phyloP scores from a whole-genome alignment of 2,113 vertebrate genomes.

The Engraulis encrasicolus region DNA sequence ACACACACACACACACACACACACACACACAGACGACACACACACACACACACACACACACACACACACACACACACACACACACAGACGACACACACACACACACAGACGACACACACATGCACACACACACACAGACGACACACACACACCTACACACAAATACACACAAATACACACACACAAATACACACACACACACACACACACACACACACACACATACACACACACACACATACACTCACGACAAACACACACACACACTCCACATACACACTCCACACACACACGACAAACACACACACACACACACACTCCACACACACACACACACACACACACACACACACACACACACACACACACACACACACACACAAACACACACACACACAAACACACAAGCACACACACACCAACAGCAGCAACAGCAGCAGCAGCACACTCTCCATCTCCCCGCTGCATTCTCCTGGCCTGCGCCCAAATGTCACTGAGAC shows the following conservation, averaged over 20 bases:
- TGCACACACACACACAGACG: neutral
- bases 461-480: slow-evolving; percentile 44
- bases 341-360: slow-evolving; percentile 1
- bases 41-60: no score
- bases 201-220: slow-evolving; percentile 22
- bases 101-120: slow-evolving; percentile 28
- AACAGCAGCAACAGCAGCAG: slow-evolving; percentile 6
- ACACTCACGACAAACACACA: neutral
- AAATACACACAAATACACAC: no score
- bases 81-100: slow-evolving; percentile 5
- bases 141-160: slow-evolving; percentile 13
- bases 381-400: no score
- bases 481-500: slow-evolving; percentile 65
- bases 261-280: slow-evolving; percentile 9
- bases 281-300: no score
- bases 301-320: slow-evolving; percentile 16
- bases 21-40: no score
- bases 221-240: slow-evolving; percentile 26
- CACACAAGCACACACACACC: slow-evolving; percentile 15
- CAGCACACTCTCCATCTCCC: slow-evolving; percentile 25
- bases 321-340: slow-evolving; percentile 25
- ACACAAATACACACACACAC: no score
- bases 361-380: slow-evolving; percentile 16
- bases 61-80: no score
- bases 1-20: slow-evolving; percentile 7